phyloP scores from a whole-genome alignment of 2,888 invertebrate genomes.

The Osedax fenrisi region DNA sequence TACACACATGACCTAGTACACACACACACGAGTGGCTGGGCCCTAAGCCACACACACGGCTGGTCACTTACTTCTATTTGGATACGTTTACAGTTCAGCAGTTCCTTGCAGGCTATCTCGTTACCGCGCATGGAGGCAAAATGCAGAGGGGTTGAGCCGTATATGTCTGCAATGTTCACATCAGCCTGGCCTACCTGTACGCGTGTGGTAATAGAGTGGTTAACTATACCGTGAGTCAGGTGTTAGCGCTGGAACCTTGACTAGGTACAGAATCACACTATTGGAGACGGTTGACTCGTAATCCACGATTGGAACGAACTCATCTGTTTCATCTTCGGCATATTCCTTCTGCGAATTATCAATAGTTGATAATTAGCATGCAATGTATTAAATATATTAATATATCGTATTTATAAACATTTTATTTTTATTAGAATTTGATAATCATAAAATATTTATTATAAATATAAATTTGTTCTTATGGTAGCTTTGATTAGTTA shows the following conservation, averaged over 20 bases:
- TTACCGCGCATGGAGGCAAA: slow-evolving; percentile 67
- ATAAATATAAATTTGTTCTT: no score
- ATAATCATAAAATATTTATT: no score
- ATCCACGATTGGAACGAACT: neutral
- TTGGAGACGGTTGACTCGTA: slow-evolving; percentile 35
- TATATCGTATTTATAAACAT: no score
- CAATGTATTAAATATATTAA: no score
- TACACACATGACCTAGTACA: no score
- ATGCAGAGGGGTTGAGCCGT: slow-evolving; percentile 62
- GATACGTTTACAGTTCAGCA: slow-evolving; percentile 60
- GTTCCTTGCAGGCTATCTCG: slow-evolving; percentile 60
- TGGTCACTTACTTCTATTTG: slow-evolving; percentile 60
- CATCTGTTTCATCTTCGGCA: neutral
- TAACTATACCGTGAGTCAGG: slow-evolving; percentile 9
- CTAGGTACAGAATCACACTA: slow-evolving; percentile 41
- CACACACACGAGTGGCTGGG: no score
- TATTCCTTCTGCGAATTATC: neutral
- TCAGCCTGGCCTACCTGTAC: slow-evolving; percentile 49
- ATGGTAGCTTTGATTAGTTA: no score
- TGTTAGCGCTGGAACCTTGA: slow-evolving; percentile 32
- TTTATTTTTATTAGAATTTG: no score
- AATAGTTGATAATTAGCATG: no score
- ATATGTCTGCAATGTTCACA: slow-evolving; percentile 54
- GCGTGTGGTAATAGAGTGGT: slow-evolving; percentile 20
- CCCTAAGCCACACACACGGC: no score